Conservation (phyloP, 1,140 invertebrate species). For the Metaphire vulgaris region DNA sequence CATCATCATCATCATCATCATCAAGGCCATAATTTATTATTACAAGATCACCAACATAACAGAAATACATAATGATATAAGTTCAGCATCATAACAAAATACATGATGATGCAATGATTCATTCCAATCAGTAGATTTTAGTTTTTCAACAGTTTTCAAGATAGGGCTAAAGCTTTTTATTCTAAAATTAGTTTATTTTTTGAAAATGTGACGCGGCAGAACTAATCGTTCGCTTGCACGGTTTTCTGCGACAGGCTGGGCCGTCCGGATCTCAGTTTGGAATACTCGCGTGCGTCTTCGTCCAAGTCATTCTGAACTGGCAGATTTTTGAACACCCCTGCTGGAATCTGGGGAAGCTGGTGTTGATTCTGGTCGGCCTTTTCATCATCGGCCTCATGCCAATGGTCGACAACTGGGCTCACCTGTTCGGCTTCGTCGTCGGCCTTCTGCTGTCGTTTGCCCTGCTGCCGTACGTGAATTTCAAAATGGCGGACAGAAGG, state of each 20-base stretch:
- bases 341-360: constrained; percentile 6
- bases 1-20: no score
- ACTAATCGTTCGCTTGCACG: no score
- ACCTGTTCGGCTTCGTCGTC: constrained; percentile 81
- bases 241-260: constrained; percentile 86
- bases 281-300: constrained; percentile 79
- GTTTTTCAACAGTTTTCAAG: no score
- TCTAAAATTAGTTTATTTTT: no score
- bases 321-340: constrained; percentile 22
- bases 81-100: no score
- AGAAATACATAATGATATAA: no score
- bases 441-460: constrained; percentile 86
- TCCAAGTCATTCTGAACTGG: constrained; percentile 70
- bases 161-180: no score
- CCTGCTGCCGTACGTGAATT: constrained; percentile 63
- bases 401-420: constrained; percentile 91
- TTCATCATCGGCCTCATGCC: constrained; percentile 18
- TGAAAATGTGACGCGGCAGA: no score
- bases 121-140: no score
- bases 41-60: no score
- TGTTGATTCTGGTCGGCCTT: constrained; percentile 7
- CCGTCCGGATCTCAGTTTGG: constrained; percentile 90
- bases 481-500: constrained; percentile 11
- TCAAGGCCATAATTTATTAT: no score
- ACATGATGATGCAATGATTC: no score